Percentiles rank a stretch among this genome's conserved stretches.
phyloP scores from a whole-genome alignment of 1,140 invertebrate genomes.

The Caenorhabditis remanei region DNA sequence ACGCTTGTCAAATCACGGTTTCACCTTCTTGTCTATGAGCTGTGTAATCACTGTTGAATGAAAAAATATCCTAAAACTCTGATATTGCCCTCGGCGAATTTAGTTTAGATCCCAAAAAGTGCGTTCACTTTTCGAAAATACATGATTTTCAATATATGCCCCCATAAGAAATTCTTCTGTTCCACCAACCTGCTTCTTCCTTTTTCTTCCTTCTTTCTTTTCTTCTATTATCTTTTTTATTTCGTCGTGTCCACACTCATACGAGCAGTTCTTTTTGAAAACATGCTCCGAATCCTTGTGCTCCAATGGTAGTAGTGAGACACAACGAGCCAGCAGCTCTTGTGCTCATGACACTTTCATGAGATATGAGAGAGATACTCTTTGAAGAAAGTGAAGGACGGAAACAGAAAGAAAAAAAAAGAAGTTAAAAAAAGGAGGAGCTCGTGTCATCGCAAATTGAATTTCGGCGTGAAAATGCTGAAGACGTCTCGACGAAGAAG shows the following conservation, averaged over 20 bases:
- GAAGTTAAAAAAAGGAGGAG: slow-evolving; percentile 7
- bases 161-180: neutral
- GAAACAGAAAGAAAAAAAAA: neutral
- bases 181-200: slow-evolving; percentile 11
- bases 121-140: neutral
- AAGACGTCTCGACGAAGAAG: neutral
- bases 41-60: too few relatives aligned
- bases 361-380: slow-evolving; percentile 49
- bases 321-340: neutral
- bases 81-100: too few relatives aligned
- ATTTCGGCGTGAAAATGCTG: slow-evolving; percentile 34
- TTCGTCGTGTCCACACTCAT: neutral
- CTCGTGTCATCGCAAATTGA: slow-evolving; percentile 54
- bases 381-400: neutral
- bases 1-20: too few relatives aligned
- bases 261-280: slow-evolving; percentile 8
- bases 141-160: neutral
- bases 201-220: slow-evolving; percentile 9
- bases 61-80: too few relatives aligned
- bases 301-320: neutral
- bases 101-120: neutral
- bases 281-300: slow-evolving; percentile 9
- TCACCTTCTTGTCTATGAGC: too few relatives aligned
- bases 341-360: slow-evolving; percentile 53
- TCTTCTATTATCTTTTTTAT: slow-evolving; percentile 3